Conservation (phyloP, 2,113 vertebrate genomes). For the Dendrocopos noguchii region DNA sequence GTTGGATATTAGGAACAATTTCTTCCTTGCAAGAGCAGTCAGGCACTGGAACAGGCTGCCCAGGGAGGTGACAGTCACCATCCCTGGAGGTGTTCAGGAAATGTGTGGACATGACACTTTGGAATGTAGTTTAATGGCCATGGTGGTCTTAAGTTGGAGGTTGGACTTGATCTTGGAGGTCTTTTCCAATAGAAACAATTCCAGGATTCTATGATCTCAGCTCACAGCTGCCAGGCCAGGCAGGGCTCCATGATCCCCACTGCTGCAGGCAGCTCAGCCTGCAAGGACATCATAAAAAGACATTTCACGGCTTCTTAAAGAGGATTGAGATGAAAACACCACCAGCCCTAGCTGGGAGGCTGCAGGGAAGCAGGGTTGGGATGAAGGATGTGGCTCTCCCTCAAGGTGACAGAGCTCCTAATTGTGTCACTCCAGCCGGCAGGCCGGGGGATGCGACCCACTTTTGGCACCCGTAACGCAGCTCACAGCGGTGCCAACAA, state of each 20-base stretch:
- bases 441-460: slow-evolving; percentile 42
- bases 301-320: background rate
- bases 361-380: background rate
- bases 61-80: too few relatives aligned
- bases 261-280: background rate
- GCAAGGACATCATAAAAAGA: background rate
- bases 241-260: background rate
- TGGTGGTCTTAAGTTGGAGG: too few relatives aligned
- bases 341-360: background rate
- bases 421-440: background rate
- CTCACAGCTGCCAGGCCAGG: background rate
- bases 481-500: accelerated
- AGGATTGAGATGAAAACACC: background rate
- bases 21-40: too few relatives aligned
- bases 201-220: background rate
- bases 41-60: too few relatives aligned
- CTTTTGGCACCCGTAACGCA: background rate
- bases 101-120: too few relatives aligned
- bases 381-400: background rate
- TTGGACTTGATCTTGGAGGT: too few relatives aligned
- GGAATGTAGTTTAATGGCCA: too few relatives aligned
- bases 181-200: too few relatives aligned
- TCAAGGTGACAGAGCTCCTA: background rate
- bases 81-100: too few relatives aligned
- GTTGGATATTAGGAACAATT: too few relatives aligned